Percentiles rank a stretch among this genome's conserved stretches.
Conservation (phyloP, 1,140 invertebrate genomes). For the Thrips palmi region DNA sequence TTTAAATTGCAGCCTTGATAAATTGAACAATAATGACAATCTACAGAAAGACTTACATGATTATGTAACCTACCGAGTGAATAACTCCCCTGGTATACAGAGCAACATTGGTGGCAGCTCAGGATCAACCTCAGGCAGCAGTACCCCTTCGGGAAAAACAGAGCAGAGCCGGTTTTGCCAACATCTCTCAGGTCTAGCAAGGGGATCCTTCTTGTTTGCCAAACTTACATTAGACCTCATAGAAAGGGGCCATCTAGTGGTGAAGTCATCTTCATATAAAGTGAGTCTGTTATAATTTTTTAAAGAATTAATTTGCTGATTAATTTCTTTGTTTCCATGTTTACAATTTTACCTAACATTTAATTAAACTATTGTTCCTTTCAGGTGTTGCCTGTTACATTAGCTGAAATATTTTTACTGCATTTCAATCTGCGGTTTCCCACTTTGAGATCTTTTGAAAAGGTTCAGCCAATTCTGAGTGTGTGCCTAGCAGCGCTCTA, state of each 20-base stretch:
- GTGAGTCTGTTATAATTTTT: conserved; percentile 26
- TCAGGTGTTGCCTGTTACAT: conserved; percentile 60
- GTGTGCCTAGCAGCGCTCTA: conserved; percentile 79
- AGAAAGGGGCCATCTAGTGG: conserved; percentile 78
- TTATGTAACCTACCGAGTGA: conserved; percentile 67
- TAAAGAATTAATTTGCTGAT: neutral
- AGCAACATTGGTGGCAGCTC: conserved; percentile 56
- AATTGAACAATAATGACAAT: conserved; percentile 31
- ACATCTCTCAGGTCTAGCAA: conserved; percentile 62
- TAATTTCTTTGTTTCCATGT: neutral
- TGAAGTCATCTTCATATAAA: conserved; percentile 85
- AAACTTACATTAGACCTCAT: conserved; percentile 87
- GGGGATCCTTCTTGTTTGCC: conserved; percentile 80
- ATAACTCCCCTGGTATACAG: conserved; percentile 58
- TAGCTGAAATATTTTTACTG: conserved; percentile 82
- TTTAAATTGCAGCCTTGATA: conserved; percentile 10
- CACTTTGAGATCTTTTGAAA: conserved; percentile 74
- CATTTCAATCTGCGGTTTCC: conserved; percentile 89
- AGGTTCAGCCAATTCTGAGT: conserved; percentile 67
- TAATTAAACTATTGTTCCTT: conserved; percentile 15
- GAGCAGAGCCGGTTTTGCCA: conserved; percentile 45
- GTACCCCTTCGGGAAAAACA: neutral
- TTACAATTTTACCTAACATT: neutral
- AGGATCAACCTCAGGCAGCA: conserved; percentile 4
- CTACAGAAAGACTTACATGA: conserved; percentile 68